A percentile compares a stretch with the other conserved stretches of the same genome.
These are phyloP conservation scores for Dendroctonus ponderosae DNA, from an alignment of 1,140 invertebrate genomes.

Conservation along the genomic window DNA sequence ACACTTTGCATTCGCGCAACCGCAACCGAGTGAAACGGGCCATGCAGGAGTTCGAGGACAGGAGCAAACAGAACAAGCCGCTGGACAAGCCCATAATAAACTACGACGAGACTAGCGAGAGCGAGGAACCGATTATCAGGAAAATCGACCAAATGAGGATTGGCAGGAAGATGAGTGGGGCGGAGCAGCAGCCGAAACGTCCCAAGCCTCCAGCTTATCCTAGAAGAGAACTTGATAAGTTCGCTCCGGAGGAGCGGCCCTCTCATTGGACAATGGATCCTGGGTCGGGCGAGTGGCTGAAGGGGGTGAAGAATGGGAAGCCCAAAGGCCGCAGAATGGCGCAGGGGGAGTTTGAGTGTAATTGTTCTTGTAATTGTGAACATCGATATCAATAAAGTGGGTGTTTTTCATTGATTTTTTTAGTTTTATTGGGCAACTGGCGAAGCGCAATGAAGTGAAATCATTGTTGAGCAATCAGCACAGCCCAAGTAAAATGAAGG, in stretches of 20 bases:
- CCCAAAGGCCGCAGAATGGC: neutral
- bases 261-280: conserved; percentile 44
- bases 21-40: conserved; percentile 43
- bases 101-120: conserved; percentile 41
- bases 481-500: too few relatives aligned
- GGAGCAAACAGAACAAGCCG: conserved; percentile 45
- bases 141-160: conserved; percentile 30
- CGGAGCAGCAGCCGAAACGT: conserved; percentile 19
- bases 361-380: conserved; percentile 20
- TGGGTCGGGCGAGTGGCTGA: conserved; percentile 43
- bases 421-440: too few relatives aligned
- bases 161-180: conserved; percentile 27
- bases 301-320: conserved; percentile 20
- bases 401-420: too few relatives aligned
- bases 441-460: too few relatives aligned
- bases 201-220: conserved; percentile 7
- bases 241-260: conserved; percentile 7
- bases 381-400: conserved; percentile 12
- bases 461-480: too few relatives aligned
- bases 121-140: conserved; percentile 35
- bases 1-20: conserved; percentile 40
- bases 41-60: conserved; percentile 46
- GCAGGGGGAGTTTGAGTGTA: neutral
- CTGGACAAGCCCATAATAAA: conserved; percentile 46
- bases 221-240: neutral